Conservation (phyloP, 2,888 invertebrate species). For the Xestia xanthographa region DNA sequence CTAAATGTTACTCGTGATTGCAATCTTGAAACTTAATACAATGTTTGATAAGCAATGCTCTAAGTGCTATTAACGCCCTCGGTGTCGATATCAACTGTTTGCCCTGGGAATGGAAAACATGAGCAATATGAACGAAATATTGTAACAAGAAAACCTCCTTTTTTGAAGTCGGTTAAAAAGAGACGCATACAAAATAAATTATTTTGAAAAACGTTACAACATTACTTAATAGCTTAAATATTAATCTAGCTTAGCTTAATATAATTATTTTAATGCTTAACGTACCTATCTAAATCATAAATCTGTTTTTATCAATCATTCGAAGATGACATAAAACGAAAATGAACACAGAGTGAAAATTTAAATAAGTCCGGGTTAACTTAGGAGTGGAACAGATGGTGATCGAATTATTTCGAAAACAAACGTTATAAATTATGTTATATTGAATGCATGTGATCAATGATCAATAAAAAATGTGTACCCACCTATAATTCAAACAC, state of each 20-base stretch:
- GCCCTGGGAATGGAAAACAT: slow-evolving; percentile 36
- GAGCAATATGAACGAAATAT: slow-evolving; percentile 11
- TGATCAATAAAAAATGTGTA: slow-evolving; percentile 38
- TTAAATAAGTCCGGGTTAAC: neutral
- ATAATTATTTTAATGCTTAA: neutral
- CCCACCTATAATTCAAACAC: slow-evolving; percentile 46
- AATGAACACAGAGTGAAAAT: neutral
- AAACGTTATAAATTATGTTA: slow-evolving; percentile 36
- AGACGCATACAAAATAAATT: neutral
- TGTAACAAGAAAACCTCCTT: neutral
- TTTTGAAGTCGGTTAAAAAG: no score
- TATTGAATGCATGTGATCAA: slow-evolving; percentile 35
- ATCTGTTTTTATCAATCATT: neutral
- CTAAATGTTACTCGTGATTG: slow-evolving; percentile 41
- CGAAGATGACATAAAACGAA: neutral
- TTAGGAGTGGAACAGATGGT: slow-evolving; percentile 5
- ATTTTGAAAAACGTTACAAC: neutral
- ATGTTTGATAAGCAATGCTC: slow-evolving; percentile 62
- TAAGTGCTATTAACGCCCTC: slow-evolving; percentile 55
- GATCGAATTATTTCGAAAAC: slow-evolving; percentile 3
- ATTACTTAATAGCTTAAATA: no score
- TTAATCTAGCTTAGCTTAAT: no score
- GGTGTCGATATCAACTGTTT: slow-evolving; percentile 65
- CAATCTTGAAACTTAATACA: slow-evolving; percentile 61
- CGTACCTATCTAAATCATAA: neutral